Base-by-base conservation (phyloP, 2,113 vertebrate genomes). In the Scomber colias region DNA sequence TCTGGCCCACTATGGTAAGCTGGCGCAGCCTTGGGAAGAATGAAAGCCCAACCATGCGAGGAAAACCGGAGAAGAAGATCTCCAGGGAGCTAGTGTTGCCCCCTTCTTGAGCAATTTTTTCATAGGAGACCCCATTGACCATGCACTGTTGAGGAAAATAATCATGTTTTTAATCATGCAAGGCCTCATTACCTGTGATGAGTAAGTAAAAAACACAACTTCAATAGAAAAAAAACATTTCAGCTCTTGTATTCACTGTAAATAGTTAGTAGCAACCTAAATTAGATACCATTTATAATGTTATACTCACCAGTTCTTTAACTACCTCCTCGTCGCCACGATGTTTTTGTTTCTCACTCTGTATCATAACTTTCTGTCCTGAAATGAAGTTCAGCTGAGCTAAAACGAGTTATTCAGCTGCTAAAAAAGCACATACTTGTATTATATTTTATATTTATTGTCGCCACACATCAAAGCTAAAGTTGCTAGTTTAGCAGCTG, bases 61-160 rank as follows among this genome's bases (percentile, higher is more conserved):
- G 93, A 74, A 95, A 96, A 59, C 95, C 95, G 40, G 93, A 96
- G 87, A 97, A 97, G 91, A 97, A 96, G 87, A 97, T 94, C 87
- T 97, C 93, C 82, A 97, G 86, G 46, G 90, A 93, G 48, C 64
- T 86, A 67, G 90, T 65, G 63, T 74, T 82, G 55, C 90, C 77
- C 79, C 93, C 94, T 46, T 96, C 93, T 85, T 95, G 82, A 79
- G 78, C 84, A 83, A 95, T 13, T n/a, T 92, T 94, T 61, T 97
- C 95, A 80, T 94, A 94, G 71, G 81, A 92, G 0, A 95, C 81
- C 64, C 95, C 95, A 88, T 96, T 97, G 82, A 92, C 91, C 44
- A 89, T 50, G 71, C 95, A 97, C 96, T 97, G 93, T 67, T 61
- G 77, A 62, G 16, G 40, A 31, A 35, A 49, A 61, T 10, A 77